Percentiles rank a stretch among this genome's conserved stretches.
Conservation (phyloP, 2,113 vertebrate genomes). For the Danio rerio region GRCz12tu NC_133184.1:27939501-27940000, state of each 20-base stretch:
- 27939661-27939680: neutral
- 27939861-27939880: neutral
- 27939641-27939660: constrained; percentile 1
- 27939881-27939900: neutral
- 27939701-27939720: neutral
- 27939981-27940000: too few species aligned
- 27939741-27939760: neutral
- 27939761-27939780: neutral
- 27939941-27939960: too few species aligned
- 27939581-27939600: neutral
- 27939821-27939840: neutral
- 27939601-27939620: neutral
- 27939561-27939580: neutral
- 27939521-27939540: neutral
- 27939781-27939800: neutral
- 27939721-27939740: neutral
- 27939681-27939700: constrained; percentile 8
- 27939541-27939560: neutral
- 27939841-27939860: neutral
- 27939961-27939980: too few species aligned
- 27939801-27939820: neutral
- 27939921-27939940: too few species aligned
- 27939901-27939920: neutral
- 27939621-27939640: neutral
- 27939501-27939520: neutral